These are phyloP conservation scores for Crocodylus rhombifer DNA, from an alignment of 2,797 vertebrate genomes.

Conservation along the genomic window DNA sequence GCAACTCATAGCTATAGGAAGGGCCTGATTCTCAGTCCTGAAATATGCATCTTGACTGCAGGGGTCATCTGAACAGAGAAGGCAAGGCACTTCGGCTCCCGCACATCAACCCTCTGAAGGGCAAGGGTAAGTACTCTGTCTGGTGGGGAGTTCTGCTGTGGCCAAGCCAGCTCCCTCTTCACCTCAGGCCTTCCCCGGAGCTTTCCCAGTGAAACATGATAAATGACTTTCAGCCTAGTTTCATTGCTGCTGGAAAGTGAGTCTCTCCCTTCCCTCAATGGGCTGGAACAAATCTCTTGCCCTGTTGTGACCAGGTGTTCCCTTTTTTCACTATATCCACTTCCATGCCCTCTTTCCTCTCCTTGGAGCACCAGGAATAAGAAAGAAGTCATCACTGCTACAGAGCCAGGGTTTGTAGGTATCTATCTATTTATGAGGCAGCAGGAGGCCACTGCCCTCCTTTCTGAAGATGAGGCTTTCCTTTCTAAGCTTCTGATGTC, in stretches of 20 bases:
- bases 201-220: not conserved
- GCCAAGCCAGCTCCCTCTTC: not conserved
- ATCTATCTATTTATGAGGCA: not conserved
- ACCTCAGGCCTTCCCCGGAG: not conserved
- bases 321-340: not conserved
- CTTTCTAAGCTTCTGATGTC: accelerated
- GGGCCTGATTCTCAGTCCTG: no score
- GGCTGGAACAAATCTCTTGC: not conserved
- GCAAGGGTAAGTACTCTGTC: not conserved
- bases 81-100: not conserved
- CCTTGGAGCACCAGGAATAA: accelerated
- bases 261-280: not conserved
- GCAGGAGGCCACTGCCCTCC: not conserved
- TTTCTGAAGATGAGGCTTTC: not conserved
- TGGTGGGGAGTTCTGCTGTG: no score
- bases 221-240: not conserved
- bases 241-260: not conserved
- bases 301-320: not conserved
- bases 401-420: not conserved
- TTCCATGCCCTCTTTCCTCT: accelerated
- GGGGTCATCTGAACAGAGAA: not conserved
- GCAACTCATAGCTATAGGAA: not conserved
- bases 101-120: not conserved
- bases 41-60: not conserved
- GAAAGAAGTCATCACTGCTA: accelerated